phyloP scores from a whole-genome alignment of 2,888 invertebrate genomes.

The Masnerella sp. region DNA sequence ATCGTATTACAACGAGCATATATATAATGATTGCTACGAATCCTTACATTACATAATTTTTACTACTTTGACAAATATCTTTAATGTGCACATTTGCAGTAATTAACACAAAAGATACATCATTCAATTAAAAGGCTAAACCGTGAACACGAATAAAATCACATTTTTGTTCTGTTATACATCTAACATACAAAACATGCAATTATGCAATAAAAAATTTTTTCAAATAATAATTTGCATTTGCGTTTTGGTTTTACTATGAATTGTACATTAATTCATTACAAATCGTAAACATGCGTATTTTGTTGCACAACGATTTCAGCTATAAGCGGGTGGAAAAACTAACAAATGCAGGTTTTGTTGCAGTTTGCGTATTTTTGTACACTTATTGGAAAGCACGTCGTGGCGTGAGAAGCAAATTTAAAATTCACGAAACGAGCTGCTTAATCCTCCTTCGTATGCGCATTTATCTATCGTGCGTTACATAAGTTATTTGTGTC shows the following conservation, averaged over 20 bases:
- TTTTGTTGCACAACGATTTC: background rate
- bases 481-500: conserved; percentile 77
- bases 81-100: conserved; percentile 14
- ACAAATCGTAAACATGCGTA: background rate
- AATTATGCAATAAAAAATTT: conserved; percentile 13
- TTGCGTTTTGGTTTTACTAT: background rate
- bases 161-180: conserved; percentile 17
- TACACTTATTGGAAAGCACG: conserved; percentile 38
- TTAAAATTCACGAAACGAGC: conserved; percentile 65
- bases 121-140: conserved; percentile 23
- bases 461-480: conserved; percentile 73
- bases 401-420: conserved; percentile 42
- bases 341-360: background rate
- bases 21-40: no score
- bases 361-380: conserved; percentile 10
- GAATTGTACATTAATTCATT: background rate
- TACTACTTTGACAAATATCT: conserved; percentile 25
- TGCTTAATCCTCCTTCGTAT: conserved; percentile 67
- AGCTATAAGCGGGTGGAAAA: no score
- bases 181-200: conserved; percentile 3
- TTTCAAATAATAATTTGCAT: conserved; percentile 4
- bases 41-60: conserved; percentile 31
- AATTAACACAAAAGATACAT: conserved; percentile 27
- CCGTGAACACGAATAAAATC: conserved; percentile 22
- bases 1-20: no score